phyloP scores from a whole-genome alignment of 2,113 vertebrate species.

The Chamaea fasciata region DNA sequence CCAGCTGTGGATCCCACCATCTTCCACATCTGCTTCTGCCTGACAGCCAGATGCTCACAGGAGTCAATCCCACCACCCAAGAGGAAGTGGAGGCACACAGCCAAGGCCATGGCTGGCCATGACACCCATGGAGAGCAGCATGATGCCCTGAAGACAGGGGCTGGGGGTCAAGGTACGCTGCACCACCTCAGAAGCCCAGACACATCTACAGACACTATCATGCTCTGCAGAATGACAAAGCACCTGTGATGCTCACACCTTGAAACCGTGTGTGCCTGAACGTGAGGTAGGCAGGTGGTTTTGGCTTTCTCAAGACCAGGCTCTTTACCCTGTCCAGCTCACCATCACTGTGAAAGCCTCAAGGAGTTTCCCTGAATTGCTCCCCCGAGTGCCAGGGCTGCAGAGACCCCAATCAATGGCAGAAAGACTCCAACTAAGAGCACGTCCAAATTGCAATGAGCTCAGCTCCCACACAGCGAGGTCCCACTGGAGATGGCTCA shows the following conservation, averaged over 20 bases:
- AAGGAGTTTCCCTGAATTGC: background rate
- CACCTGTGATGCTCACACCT: background rate
- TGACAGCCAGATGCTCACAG: background rate
- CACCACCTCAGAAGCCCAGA: background rate
- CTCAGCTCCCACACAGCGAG: rapidly evolving
- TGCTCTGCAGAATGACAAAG: background rate
- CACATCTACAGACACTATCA: background rate
- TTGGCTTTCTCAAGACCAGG: background rate
- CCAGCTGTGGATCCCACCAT: background rate
- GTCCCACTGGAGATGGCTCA: background rate
- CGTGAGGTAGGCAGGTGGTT: background rate
- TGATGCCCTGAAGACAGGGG: background rate
- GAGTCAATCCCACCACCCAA: rapidly evolving
- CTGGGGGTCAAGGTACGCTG: background rate
- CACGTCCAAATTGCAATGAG: rapidly evolving
- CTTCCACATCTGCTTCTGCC: background rate
- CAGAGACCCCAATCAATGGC: background rate
- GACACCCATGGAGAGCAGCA: background rate
- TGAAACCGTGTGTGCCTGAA: rapidly evolving
- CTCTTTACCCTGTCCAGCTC: background rate
- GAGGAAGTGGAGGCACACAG: background rate
- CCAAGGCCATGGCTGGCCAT: background rate
- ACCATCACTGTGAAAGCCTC: background rate
- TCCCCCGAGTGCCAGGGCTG: background rate
- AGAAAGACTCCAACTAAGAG: background rate